Base-by-base conservation (phyloP, 2,888 invertebrate species). In the Embidobia sp. region DNA sequence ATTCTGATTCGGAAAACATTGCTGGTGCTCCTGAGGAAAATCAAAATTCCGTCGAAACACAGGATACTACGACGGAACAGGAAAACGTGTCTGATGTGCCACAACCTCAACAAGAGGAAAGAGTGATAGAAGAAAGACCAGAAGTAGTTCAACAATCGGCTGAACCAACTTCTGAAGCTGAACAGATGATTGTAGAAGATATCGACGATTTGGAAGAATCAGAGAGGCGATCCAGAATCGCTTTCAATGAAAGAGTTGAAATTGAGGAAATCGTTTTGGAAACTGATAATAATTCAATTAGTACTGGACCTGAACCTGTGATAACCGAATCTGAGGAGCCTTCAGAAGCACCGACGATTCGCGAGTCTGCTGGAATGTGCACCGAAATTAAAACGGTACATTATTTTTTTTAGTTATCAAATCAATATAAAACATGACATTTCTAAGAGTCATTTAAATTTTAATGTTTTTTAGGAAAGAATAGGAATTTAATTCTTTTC, bases 251-350 rank as follows among this genome's bases (percentile, higher is more conserved):
- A 4, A 26, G 31, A 29, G 75, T 86, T n/a, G 82, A 85, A 73
- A 86, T 85, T 55, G 84, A 85, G 70, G 88, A 88, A 79, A n/a
- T n/a, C n/a, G 49, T 86, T 10, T 80, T 79, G 7, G 84, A 80
- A 11, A 80, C 66, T 51, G 83, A 85, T 16, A 73, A 19, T 13
- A 80, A n/a, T n/a, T n/a, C 61, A 59, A 16, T 70, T 2, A 79
- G 63, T 29, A 59, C 53, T 16, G 85, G 82, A 63, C 80, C 86
- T 8, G 86, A 85, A 35, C 85, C 88, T 35, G 49, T 87, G 22
- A 78, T 86, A 73, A 85, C 84, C 1, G 87, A 87, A 61, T 84
- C 84, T 10, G 85, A 85, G 1, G 85, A 86, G 44, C 26, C 70
- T 44, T 19, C 80, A n/a, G 81, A 84, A 59, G 46, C 77, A 16